A percentile compares a stretch with the other conserved stretches of the same genome.
These are phyloP conservation scores for Tapera naevia DNA, from an alignment of 2,797 vertebrate species.

Conservation along the genomic window DNA sequence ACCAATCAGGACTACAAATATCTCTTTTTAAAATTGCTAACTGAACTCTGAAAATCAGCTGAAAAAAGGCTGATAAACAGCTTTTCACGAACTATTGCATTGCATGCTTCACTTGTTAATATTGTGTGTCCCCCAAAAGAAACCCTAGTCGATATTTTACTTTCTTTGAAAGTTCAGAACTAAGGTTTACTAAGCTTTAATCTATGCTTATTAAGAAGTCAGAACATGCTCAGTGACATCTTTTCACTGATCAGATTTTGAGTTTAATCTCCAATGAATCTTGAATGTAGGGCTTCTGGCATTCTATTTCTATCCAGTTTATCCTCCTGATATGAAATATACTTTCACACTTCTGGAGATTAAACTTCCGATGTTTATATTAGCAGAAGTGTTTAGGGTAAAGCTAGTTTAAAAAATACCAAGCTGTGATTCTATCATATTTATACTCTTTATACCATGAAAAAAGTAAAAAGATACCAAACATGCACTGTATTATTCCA, in stretches of 20 bases:
- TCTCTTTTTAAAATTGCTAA: not conserved
- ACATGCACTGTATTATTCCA: not conserved
- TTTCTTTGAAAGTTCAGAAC: constrained; percentile 1
- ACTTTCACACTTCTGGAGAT: constrained; percentile 53
- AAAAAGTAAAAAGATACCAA: not conserved
- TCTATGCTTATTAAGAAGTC: constrained; percentile 14
- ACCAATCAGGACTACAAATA: not conserved
- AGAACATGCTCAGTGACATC: not conserved
- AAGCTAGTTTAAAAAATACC: constrained; percentile 49
- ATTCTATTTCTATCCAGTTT: constrained; percentile 45
- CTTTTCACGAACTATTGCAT: not conserved
- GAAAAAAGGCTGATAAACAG: not conserved
- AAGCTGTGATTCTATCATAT: not conserved
- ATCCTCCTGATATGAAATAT: constrained; percentile 49
- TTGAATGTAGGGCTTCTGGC: constrained; percentile 21
- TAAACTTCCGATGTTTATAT: constrained; percentile 51
- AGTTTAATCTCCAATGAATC: constrained; percentile 55
- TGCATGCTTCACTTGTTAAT: not conserved
- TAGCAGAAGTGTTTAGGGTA: constrained; percentile 51
- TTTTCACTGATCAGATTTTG: constrained; percentile 33
- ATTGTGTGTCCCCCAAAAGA: not conserved
- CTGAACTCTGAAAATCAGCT: not conserved
- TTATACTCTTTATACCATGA: not conserved
- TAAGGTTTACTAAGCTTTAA: constrained; percentile 4
- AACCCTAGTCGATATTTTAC: not conserved